Percentiles rank a stretch among this genome's conserved stretches.
Evolutionary conservation across 2,888 invertebrate species (phyloP).

Genomic region (Aricia artaxerxes): DNA sequence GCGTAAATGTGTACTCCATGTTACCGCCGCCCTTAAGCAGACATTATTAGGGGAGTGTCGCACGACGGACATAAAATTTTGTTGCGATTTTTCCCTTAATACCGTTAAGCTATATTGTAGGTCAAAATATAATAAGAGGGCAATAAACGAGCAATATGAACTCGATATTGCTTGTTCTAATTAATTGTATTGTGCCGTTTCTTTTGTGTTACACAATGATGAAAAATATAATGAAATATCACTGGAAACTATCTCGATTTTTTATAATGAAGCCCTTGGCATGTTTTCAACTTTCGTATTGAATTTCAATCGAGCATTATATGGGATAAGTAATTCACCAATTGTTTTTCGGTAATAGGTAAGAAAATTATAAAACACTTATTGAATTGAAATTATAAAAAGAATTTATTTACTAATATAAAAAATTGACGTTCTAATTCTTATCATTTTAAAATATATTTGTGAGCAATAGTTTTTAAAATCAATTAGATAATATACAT

Average conservation of each 20-base stretch:
- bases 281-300: neutral
- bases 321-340: neutral
- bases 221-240: constrained; percentile 14
- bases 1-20: constrained; percentile 80
- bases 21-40: constrained; percentile 77
- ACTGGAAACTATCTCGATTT: neutral
- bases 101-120: constrained; percentile 63
- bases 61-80: constrained; percentile 73
- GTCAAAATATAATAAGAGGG: constrained; percentile 58
- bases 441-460: neutral
- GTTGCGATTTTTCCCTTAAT: constrained; percentile 75
- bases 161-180: neutral
- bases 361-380: neutral
- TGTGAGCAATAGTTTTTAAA: neutral
- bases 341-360: neutral
- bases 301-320: neutral
- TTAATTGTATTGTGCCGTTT: constrained; percentile 13
- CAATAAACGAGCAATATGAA: constrained; percentile 41
- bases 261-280: neutral
- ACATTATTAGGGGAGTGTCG: constrained; percentile 78
- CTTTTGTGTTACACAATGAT: constrained; percentile 7
- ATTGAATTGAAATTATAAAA: neutral
- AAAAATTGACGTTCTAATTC: neutral
- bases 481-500: too few relatives aligned
- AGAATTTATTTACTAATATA: neutral